Base-by-base conservation (phyloP, 2,888 invertebrate species). In the Drosophila suboccidentalis region DNA sequence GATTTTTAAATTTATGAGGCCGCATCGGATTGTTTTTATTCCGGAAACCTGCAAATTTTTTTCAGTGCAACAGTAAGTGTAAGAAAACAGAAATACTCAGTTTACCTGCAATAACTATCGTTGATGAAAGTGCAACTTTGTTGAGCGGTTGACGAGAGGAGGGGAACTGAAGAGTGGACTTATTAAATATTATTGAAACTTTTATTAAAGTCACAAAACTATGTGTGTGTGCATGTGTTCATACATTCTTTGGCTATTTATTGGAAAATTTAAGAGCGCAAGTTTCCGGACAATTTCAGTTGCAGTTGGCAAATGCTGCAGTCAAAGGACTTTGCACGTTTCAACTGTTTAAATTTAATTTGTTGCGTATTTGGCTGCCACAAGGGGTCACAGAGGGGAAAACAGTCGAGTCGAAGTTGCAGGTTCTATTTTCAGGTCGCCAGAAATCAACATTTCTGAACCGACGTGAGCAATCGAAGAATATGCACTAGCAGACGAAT, bases 331-430 rank as follows among this genome's bases (percentile, higher is more conserved):
- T 65, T 64, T 75, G 87, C 86, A 86, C 89, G 86, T 86, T 65
- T 71, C 78, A 74, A 63, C 78, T 78, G 88, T 80, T 86, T 87
- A 87, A 86, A 86, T 86, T 88, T 86, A 88, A 88, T 86, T 86
- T 88, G 80, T 71, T 70, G 69, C 75, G 55, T 64, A 49, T 57
- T 66, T 57, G 67, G 39, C 47, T 44, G 29, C 53, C 54, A 39
- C 47, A 19, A 10, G 19, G 41, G n/a, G 36, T 10, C 26, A 39
- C 4, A 36, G 11, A 11, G 4, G 17, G 8, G 41, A 22, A 43
- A 8, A 39, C 9, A 39, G 32, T 22, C 5, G 34, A 46, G 54
- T 38, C 13, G 41, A n/a, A 53, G 54, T 54, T 68, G 55, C 29
- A 47, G 61, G 44, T 73, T 59, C 62, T 65, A 60, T 79, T 87